These are phyloP conservation scores for Apomyelois bistriatella DNA, from an alignment of 2,888 invertebrate species.

Conservation along the genomic window DNA sequence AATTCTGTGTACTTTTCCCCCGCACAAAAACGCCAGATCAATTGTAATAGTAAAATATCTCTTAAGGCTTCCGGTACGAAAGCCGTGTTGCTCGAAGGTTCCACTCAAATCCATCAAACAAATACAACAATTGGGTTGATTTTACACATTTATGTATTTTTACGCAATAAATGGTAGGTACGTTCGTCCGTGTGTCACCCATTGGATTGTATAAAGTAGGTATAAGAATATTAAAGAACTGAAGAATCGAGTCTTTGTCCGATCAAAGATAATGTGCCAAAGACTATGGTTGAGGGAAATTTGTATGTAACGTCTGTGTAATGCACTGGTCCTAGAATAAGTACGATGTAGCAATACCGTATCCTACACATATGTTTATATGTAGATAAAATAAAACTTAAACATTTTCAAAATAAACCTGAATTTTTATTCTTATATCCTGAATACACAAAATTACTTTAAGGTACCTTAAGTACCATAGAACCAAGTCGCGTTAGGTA, in stretches of 20 bases:
- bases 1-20: no score
- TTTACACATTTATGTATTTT: not conserved
- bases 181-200: conserved; percentile 25
- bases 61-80: no score
- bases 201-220: conserved; percentile 48
- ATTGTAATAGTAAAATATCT: no score
- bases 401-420: conserved; percentile 55
- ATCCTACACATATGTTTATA: conserved; percentile 72
- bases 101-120: no score
- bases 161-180: not conserved
- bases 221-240: conserved; percentile 58
- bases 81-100: no score
- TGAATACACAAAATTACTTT: not conserved
- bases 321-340: conserved; percentile 71
- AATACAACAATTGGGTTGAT: no score
- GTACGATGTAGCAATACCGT: conserved; percentile 62
- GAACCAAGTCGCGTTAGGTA: no score
- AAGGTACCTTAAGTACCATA: no score
- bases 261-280: conserved; percentile 78
- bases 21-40: no score
- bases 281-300: conserved; percentile 67
- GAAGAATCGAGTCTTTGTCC: conserved; percentile 73
- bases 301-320: conserved; percentile 56
- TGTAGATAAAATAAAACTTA: conserved; percentile 75
- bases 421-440: conserved; percentile 21